Evolutionary conservation across 2,797 vertebrate genomes (phyloP).

Genomic region (Podarcis siculus): DNA sequence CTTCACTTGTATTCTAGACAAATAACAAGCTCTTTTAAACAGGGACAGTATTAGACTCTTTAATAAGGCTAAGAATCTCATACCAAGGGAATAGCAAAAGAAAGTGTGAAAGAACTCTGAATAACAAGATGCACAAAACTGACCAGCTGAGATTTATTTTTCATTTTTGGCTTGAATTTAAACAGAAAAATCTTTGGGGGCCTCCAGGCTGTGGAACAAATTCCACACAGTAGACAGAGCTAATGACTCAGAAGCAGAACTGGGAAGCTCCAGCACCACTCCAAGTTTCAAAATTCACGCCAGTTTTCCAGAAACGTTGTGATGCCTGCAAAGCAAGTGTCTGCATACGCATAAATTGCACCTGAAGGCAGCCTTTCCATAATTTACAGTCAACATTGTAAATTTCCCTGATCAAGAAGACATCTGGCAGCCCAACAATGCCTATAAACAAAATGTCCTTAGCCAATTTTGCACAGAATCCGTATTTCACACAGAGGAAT

Average conservation of each 20-base stretch:
- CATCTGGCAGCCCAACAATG: conserved; percentile 2
- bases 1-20: neutral
- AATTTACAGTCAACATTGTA: neutral
- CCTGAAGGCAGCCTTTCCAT: neutral
- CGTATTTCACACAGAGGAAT: neutral
- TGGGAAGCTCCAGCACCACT: neutral
- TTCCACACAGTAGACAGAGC: neutral
- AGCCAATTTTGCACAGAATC: neutral
- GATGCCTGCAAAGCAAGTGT: neutral
- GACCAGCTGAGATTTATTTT: neutral
- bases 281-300: neutral
- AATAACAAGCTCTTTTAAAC: neutral
- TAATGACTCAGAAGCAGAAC: neutral
- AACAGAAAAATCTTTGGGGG: neutral
- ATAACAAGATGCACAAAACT: neutral
- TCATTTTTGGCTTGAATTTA: neutral
- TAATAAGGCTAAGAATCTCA: neutral
- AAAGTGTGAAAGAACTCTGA: neutral
- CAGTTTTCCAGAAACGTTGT: neutral
- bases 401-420: neutral
- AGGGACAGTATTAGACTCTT: neutral
- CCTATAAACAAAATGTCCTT: neutral
- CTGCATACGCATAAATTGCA: neutral
- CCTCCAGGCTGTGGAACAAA: neutral
- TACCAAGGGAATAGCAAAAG: neutral